Base-by-base conservation (phyloP, 2,113 vertebrate species). In the Notothenia rossii region DNA sequence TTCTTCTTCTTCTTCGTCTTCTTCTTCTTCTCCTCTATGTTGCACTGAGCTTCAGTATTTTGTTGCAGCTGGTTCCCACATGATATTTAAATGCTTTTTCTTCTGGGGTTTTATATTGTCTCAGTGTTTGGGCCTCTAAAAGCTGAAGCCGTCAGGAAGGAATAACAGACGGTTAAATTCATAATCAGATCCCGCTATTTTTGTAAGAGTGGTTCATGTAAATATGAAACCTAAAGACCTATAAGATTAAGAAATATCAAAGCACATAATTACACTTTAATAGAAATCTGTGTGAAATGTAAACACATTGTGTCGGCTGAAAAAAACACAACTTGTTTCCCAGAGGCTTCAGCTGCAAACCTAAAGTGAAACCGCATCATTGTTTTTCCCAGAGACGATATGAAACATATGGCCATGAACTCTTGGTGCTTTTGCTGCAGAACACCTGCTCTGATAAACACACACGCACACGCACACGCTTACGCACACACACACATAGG, bases 381-480 rank as follows among this genome's bases (percentile, higher is more conserved):
- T 48, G 12, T 71, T 56, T 43, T n/a, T 18, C 15, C 25, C 43
- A 5, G 77, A 88, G 77, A 77, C 74, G 4, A n/a, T 72, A 54
- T 79, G 48, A 88, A 86, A 79, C 61, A 18, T 18, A 2, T 3
- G 46, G 6, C 74, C 73, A 71, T 36, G 4, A 5, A 29, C 49
- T n/a, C 50, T 8, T 25, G 29, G 18, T 72, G 29, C 48, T 64
- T n/a, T 55, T 29, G 15, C 20, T 8, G 10, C 50, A 13, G 20
- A 1, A 3, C 13, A 60, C 2, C 9, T 6, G 4, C 45, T 46
- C 10, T n/a, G 43, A 55, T 17, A 14, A 7, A 48, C 7, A 56
- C 29, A 3, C 10, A 2, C 0, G 15, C 7, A 10, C 20, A 63
- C 13, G 45, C 48, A 50, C 12, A n/a, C 14, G 20, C 13, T 56